Evolutionary conservation across 2,888 invertebrate genomes (phyloP).

Genomic region (Tromatobia lineatoria): DNA sequence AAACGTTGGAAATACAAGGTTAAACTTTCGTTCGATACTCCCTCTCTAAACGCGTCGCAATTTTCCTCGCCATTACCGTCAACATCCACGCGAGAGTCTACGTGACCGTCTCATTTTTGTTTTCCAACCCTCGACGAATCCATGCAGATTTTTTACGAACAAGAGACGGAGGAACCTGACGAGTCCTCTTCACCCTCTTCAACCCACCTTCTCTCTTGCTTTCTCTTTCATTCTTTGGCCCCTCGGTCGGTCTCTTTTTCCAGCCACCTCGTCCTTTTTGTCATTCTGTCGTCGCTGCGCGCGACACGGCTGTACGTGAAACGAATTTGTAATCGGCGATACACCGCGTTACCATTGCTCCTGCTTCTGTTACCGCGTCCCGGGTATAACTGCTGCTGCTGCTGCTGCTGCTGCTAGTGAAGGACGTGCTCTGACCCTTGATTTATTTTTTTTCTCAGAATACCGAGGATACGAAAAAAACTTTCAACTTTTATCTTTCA

Average conservation of each 20-base stretch:
- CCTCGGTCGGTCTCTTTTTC: conserved; percentile 47
- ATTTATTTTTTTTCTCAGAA: conserved; percentile 46
- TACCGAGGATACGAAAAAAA: conserved; percentile 6
- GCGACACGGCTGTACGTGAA: conserved; percentile 79
- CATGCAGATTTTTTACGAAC: conserved; percentile 82
- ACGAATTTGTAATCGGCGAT: conserved; percentile 81
- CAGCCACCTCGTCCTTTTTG: conserved; percentile 75
- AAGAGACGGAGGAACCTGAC: conserved; percentile 26
- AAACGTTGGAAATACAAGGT: conserved; percentile 7
- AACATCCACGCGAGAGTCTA: conserved; percentile 65
- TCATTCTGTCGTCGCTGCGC: conserved; percentile 80
- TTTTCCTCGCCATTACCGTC: conserved; percentile 69
- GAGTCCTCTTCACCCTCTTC: conserved; percentile 33
- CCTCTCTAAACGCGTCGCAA: conserved; percentile 59
- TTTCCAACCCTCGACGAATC: conserved; percentile 72
- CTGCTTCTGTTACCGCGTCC: conserved; percentile 50
- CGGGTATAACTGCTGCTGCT: conserved; percentile 33
- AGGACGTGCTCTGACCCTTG: conserved; percentile 64
- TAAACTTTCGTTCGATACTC: conserved; percentile 57
- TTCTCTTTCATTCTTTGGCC: conserved; percentile 64
- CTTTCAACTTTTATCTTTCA: conserved; percentile 25
- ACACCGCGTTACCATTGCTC: conserved; percentile 54
- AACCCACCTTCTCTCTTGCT: conserved; percentile 53
- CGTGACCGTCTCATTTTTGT: conserved; percentile 65
- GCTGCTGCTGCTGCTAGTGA: conserved; percentile 44